These are phyloP conservation scores for Lutjanus campechanus DNA, from an alignment of 2,797 vertebrate species.

Conservation along the genomic window DNA sequence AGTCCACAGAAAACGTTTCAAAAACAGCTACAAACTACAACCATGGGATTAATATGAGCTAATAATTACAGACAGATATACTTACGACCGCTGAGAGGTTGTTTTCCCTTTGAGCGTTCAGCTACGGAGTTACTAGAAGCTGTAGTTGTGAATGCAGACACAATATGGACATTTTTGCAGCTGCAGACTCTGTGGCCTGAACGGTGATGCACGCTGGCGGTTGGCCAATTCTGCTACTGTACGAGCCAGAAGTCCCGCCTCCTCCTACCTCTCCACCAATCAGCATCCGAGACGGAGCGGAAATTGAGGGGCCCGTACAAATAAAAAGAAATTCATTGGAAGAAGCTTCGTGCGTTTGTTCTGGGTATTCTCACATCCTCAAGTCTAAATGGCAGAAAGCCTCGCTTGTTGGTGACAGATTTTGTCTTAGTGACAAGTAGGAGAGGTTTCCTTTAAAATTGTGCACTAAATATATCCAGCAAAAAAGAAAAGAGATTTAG, in stretches of 20 bases:
- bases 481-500: no score
- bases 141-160: constrained; percentile 39
- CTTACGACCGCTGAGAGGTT: constrained; percentile 53
- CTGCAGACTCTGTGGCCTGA: constrained; percentile 60
- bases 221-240: constrained; percentile 66
- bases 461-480: no score
- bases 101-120: constrained; percentile 12
- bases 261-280: constrained; percentile 54
- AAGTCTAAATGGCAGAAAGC: no score
- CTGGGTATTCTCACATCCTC: no score
- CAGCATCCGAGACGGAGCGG: constrained; percentile 19
- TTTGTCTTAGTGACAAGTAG: no score
- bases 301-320: constrained; percentile 32
- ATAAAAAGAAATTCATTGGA: constrained; percentile 5
- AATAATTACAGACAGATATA: constrained; percentile 21
- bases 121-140: constrained; percentile 34
- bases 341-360: background rate
- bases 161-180: constrained; percentile 69
- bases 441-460: no score
- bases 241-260: constrained; percentile 66
- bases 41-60: background rate
- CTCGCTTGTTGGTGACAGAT: no score
- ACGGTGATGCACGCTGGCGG: constrained; percentile 57
- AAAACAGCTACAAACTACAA: constrained; percentile 32
- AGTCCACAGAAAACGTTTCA: constrained; percentile 25